These are phyloP conservation scores for Megaptera novaeangliae DNA, from an alignment of 2,113 vertebrate genomes.

Conservation along the genomic window DNA sequence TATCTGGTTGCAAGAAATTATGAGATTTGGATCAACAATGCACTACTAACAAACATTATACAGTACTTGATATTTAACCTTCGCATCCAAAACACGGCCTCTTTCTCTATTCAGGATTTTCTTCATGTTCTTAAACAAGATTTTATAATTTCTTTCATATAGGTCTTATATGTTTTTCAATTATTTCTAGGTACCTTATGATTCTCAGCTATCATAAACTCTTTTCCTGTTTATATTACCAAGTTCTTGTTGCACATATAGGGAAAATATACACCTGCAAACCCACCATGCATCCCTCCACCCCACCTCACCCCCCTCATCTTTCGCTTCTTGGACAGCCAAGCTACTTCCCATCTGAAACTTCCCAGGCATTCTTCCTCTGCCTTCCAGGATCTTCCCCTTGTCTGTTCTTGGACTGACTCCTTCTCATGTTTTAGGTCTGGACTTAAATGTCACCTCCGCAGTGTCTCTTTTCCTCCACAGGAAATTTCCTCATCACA, in stretches of 20 bases:
- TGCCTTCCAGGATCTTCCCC: not conserved
- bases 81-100: not conserved
- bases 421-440: not conserved
- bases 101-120: not conserved
- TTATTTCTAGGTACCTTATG: not conserved
- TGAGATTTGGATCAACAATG: not conserved
- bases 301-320: not conserved
- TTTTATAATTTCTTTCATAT: not conserved
- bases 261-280: not conserved
- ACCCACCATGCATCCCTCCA: not conserved
- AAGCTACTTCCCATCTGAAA: no score
- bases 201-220: not conserved
- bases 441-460: not conserved
- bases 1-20: not conserved
- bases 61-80: not conserved
- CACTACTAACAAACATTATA: not conserved
- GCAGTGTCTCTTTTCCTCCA: not conserved
- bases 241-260: not conserved
- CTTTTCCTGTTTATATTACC: not conserved
- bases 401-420: not conserved
- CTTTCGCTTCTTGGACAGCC: no score
- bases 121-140: not conserved
- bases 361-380: not conserved
- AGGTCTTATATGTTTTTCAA: not conserved
- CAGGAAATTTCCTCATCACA: not conserved